A percentile compares a stretch with the other conserved stretches of the same genome.
Conservation (phyloP, 2,113 vertebrate genomes). For the Salvelinus alpinus region DNA sequence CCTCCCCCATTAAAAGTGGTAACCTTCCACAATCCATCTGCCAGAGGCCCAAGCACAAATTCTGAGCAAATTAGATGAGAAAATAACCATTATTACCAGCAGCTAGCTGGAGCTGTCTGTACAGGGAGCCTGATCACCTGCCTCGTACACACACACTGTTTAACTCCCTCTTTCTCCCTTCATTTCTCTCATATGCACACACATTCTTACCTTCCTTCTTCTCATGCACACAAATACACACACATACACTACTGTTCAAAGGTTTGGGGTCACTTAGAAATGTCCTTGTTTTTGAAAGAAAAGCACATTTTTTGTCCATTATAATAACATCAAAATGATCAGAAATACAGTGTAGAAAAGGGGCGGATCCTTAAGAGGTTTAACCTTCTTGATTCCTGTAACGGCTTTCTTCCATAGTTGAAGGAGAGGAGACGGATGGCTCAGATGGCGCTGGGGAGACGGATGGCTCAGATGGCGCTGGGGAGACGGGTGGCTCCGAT, state of each 20-base stretch:
- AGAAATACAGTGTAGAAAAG: too few relatives aligned
- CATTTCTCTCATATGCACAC: not conserved
- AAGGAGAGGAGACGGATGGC: too few relatives aligned
- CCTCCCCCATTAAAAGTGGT: slow-evolving; percentile 61
- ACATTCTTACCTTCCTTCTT: slow-evolving; percentile 3
- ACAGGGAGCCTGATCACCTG: slow-evolving; percentile 66
- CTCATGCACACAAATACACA: not conserved
- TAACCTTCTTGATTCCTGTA: too few relatives aligned
- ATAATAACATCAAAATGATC: too few relatives aligned
- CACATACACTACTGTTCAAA: not conserved
- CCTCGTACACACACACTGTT: slow-evolving; percentile 21
- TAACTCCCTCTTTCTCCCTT: not conserved
- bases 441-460: too few relatives aligned
- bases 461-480: too few relatives aligned
- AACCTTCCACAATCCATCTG: slow-evolving; percentile 72
- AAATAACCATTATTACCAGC: slow-evolving; percentile 61
- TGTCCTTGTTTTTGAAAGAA: too few relatives aligned
- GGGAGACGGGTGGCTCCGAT: too few relatives aligned
- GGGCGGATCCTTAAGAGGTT: too few relatives aligned
- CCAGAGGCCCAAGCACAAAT: slow-evolving; percentile 61
- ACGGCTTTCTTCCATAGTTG: too few relatives aligned
- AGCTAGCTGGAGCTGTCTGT: slow-evolving; percentile 54
- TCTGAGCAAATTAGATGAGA: slow-evolving; percentile 63
- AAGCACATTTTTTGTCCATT: too few relatives aligned
- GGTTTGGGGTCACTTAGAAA: too few relatives aligned